Conservation (phyloP, 2,888 invertebrate genomes). For the Thysanoteuthis rhombus region DNA sequence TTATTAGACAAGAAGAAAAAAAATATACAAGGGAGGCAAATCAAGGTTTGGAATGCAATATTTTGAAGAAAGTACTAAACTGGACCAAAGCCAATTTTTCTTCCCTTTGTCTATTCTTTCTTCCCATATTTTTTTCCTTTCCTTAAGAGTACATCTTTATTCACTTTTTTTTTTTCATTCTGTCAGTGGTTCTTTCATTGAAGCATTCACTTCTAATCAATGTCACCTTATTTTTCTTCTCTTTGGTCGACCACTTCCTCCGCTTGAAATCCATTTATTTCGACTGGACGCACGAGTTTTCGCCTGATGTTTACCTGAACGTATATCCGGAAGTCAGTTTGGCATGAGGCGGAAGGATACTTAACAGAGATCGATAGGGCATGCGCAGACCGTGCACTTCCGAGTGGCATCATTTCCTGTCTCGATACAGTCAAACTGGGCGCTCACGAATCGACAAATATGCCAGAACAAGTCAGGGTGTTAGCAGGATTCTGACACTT, state of each 20-base stretch:
- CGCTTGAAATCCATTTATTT: not conserved
- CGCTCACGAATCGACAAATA: not conserved
- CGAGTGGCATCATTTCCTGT: not conserved
- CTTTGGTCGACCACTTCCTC: not conserved
- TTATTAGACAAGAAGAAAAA: no score
- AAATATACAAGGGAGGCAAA: no score
- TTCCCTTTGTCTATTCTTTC: no score
- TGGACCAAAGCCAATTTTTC: no score
- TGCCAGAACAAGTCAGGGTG: not conserved
- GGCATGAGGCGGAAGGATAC: not conserved
- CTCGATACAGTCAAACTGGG: not conserved
- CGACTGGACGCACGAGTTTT: not conserved
- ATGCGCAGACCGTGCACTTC: slow-evolving; percentile 12
- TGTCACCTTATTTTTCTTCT: not conserved
- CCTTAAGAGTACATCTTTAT: not conserved
- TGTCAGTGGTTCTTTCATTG: not conserved
- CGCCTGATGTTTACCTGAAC: slow-evolving; percentile 12
- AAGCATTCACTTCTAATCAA: not conserved
- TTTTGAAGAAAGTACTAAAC: no score
- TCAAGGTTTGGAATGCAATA: no score
- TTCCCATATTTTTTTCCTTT: no score
- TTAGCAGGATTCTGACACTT: not conserved
- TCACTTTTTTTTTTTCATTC: not conserved
- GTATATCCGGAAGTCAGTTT: not conserved
- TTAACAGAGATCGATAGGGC: slow-evolving; percentile 12